Percentiles rank a stretch among this genome's conserved stretches.
Conservation (phyloP, 1,140 invertebrate species). For the Drosophila orosa region DNA sequence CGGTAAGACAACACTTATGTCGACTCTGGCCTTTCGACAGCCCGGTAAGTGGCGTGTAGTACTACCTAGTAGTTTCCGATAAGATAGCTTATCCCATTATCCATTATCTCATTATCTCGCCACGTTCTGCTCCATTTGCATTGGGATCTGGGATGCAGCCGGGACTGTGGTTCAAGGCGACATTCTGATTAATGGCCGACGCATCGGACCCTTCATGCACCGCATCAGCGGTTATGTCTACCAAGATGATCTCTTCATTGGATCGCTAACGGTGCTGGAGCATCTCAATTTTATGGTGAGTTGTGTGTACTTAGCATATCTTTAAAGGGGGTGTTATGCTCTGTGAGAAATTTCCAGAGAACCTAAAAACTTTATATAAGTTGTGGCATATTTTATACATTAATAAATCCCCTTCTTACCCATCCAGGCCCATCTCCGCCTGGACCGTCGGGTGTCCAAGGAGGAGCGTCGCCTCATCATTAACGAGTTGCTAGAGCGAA, state of each 20-base stretch:
- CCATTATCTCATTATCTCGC: conserved; percentile 21
- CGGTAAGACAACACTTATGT: conserved; percentile 97
- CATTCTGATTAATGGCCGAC: conserved; percentile 89
- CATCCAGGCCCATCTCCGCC: conserved; percentile 90
- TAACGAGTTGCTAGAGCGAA: conserved; percentile 88
- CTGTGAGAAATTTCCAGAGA: not conserved
- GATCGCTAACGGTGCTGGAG: conserved; percentile 93
- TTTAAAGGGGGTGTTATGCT: not conserved
- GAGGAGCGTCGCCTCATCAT: conserved; percentile 88
- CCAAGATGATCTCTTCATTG: conserved; percentile 96
- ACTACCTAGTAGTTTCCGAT: conserved; percentile 35
- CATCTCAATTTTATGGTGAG: conserved; percentile 95
- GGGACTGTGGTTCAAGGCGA: conserved; percentile 90
- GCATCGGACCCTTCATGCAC: conserved; percentile 90
- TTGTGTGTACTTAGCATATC: not conserved
- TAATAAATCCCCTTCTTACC: too few relatives aligned
- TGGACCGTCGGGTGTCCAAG: conserved; percentile 88
- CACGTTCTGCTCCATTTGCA: conserved; percentile 6
- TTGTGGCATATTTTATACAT: not conserved
- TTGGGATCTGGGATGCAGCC: conserved; percentile 83
- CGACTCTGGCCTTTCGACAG: conserved; percentile 91
- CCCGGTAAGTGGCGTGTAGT: conserved; percentile 85
- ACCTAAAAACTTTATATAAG: not conserved
- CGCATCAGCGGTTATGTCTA: conserved; percentile 96
- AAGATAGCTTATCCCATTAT: conserved; percentile 47